These are phyloP conservation scores for Leuciscus waleckii DNA, from an alignment of 2,797 vertebrate genomes.

Conservation along the genomic window DNA sequence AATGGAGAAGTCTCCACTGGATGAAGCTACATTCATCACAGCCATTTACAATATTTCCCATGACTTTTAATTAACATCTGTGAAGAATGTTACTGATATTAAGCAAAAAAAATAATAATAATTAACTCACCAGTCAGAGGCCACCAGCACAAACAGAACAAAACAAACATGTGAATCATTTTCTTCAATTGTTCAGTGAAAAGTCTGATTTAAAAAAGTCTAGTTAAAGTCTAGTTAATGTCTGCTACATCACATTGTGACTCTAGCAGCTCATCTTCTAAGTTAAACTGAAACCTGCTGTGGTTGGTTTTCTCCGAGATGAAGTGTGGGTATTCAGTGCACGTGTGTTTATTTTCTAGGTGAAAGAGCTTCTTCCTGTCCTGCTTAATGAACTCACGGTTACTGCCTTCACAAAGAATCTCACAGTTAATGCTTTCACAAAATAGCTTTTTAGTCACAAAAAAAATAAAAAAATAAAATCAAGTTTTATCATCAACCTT, in stretches of 20 bases:
- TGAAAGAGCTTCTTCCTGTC: conserved; percentile 16
- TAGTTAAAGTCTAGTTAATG: no score
- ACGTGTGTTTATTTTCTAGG: not conserved
- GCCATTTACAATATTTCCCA: not conserved
- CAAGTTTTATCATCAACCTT: no score
- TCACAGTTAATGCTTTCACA: no score
- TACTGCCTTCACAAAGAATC: no score
- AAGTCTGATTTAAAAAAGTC: not conserved
- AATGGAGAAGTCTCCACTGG: not conserved
- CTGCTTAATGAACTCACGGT: not conserved
- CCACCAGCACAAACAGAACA: not conserved
- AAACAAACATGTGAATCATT: not conserved
- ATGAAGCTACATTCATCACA: not conserved
- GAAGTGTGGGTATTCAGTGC: not conserved
- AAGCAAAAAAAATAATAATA: not conserved
- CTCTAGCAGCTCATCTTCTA: not conserved
- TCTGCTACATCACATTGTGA: not conserved
- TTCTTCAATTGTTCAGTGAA: not conserved
- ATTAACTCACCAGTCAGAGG: not conserved
- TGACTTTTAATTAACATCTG: not conserved
- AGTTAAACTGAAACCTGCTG: conserved; percentile 12
- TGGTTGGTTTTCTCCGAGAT: not conserved
- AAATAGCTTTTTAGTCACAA: not conserved
- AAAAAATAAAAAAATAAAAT: not conserved
- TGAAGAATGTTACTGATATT: not conserved